Evolutionary conservation across 2,888 invertebrate species (phyloP), one percentile per base, ranked within the genome.

Genomic region (Shargacucullia verbasci): DNA sequence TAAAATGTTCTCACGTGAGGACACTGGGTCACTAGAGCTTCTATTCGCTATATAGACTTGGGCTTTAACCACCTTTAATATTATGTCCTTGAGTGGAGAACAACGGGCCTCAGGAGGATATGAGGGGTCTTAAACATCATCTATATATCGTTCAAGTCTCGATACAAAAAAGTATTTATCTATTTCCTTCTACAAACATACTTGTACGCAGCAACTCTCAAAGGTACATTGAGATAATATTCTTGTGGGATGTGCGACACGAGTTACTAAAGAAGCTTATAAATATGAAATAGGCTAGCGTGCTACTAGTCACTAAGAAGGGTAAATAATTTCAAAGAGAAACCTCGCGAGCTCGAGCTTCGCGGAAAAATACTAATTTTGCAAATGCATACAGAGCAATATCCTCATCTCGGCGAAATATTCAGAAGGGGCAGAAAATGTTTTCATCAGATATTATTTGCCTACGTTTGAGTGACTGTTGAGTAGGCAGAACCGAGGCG

Each of bases 371-470:
- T 68, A 64, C 58, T 64, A 70, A 71, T 63, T 70, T 60, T 25
- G 47, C 58, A 64, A 71, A 70, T 70, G 68, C 53, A 60, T 27
- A 59, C 64, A 59, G 50, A 47, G 52, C 56, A 29, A 59, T 66
- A 53, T 64, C 43, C 48, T 37, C 59, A 60, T 57, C 27, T 59
- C 49, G 35, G 53, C 39, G 50, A 66, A 76, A 71, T 73, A 59
- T 75, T 73, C 54, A 62, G 65, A 74, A 69, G 53, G 47, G 40
- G 59, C 47, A 27, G 59, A 48, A 65, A 63, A 73, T 68, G 60
- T 67, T 78, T 72, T 73, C 70, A 65, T 73, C 55, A 41, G 41
- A 69, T 69, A 73, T 75, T 78, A 78, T 75, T 49, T 40, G 34
- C 29, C 12, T 38, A 38, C 35, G 34, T 35, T 44, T 48, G 39